A percentile compares a stretch with the other conserved stretches of the same genome.
phyloP scores from a whole-genome alignment of 2,888 invertebrate species.

The Steinernema hermaphroditum region DNA sequence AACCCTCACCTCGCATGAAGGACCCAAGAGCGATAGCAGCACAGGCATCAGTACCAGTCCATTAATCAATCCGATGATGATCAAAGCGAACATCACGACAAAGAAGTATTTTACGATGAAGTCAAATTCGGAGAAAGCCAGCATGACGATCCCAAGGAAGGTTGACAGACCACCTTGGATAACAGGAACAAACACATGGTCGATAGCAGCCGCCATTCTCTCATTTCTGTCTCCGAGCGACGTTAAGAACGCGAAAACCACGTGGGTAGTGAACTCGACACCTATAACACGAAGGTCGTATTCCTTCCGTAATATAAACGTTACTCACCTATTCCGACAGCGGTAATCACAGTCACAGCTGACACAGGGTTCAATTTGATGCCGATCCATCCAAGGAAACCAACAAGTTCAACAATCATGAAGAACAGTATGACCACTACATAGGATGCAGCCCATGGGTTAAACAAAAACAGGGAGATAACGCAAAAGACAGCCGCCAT shows the following conservation, averaged over 20 bases:
- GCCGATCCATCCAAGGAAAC: slow-evolving; percentile 82
- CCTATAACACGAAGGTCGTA: slow-evolving; percentile 68
- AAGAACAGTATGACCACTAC: slow-evolving; percentile 43
- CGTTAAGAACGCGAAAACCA: slow-evolving; percentile 86
- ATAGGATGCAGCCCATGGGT: slow-evolving; percentile 75
- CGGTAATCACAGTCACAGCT: slow-evolving; percentile 75
- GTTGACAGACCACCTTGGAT: slow-evolving; percentile 87
- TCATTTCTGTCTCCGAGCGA: slow-evolving; percentile 85
- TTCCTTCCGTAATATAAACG: not conserved
- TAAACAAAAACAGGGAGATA: slow-evolving; percentile 78
- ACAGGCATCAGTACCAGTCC: slow-evolving; percentile 86
- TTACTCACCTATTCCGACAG: slow-evolving; percentile 62
- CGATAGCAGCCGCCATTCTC: slow-evolving; percentile 79
- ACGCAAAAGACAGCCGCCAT: slow-evolving; percentile 77
- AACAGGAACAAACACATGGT: slow-evolving; percentile 83
- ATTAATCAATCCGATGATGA: slow-evolving; percentile 83
- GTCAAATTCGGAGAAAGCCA: slow-evolving; percentile 88
- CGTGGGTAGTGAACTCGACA: slow-evolving; percentile 83
- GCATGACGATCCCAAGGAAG: slow-evolving; percentile 82
- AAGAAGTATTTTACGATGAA: slow-evolving; percentile 79
- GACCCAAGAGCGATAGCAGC: slow-evolving; percentile 83
- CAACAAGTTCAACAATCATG: slow-evolving; percentile 78
- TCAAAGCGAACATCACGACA: slow-evolving; percentile 79
- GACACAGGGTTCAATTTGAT: slow-evolving; percentile 80
- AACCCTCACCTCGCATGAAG: slow-evolving; percentile 79